These are phyloP conservation scores for Netelia inedita DNA, from an alignment of 2,888 invertebrate species.

Conservation along the genomic window DNA sequence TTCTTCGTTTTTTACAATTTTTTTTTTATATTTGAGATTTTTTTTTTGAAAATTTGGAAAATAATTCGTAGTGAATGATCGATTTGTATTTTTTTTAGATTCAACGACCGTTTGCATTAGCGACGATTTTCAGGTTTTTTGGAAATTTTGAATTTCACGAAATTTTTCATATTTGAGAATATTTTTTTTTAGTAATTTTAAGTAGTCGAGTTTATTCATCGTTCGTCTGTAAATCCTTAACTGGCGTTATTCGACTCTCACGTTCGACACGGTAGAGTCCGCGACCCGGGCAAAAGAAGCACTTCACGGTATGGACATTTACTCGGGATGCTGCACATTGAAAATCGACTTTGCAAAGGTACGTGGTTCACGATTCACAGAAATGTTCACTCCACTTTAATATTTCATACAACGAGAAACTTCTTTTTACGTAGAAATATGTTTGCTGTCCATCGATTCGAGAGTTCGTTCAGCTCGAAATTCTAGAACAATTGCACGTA, in stretches of 20 bases:
- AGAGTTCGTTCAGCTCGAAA: no score
- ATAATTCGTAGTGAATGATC: no score
- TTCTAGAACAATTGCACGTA: no score
- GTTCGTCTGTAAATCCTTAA: constrained; percentile 76
- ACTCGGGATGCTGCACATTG: constrained; percentile 99
- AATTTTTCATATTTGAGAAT: neutral
- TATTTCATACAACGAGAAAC: no score
- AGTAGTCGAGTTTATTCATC: neutral
- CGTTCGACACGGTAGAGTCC: constrained; percentile 97
- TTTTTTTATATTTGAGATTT: neutral
- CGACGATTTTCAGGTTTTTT: neutral
- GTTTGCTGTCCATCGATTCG: neutral
- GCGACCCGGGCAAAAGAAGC: constrained; percentile 97
- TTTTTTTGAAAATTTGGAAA: neutral
- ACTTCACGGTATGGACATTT: constrained; percentile 99
- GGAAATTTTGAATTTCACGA: neutral
- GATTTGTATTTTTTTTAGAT: neutral
- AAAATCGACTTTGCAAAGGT: constrained; percentile 99
- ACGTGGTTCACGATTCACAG: constrained; percentile 82
- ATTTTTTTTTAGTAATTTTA: neutral
- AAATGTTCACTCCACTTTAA: no score
- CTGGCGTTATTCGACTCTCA: constrained; percentile 88
- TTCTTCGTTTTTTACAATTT: neutral
- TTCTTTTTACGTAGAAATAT: neutral
- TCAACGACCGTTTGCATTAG: neutral